phyloP scores from a whole-genome alignment of 2,797 vertebrate species.

The Pangasius djambal region DNA sequence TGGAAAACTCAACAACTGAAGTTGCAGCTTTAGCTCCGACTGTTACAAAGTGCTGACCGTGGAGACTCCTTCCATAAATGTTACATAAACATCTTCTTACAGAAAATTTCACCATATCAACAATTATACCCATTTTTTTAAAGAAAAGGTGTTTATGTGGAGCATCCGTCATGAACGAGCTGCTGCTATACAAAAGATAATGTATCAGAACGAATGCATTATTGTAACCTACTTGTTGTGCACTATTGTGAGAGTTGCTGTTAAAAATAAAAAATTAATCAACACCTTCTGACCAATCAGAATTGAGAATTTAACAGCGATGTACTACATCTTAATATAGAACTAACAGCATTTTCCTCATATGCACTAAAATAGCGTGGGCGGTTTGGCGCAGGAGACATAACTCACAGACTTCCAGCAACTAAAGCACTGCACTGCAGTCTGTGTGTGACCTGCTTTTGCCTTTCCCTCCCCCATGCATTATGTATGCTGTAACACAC shows the following conservation, averaged over 20 bases:
- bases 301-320: neutral
- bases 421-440: conserved; percentile 59
- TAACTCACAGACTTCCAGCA: conserved; percentile 29
- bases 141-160: neutral
- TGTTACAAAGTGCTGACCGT: neutral
- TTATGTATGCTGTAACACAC: conserved; percentile 38
- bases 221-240: neutral
- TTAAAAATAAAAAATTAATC: neutral
- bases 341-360: neutral
- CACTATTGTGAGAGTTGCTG: neutral
- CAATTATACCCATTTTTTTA: neutral
- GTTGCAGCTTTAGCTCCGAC: neutral
- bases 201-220: neutral
- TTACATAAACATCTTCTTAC: neutral
- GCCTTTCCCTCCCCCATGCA: conserved; percentile 50
- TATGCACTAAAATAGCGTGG: neutral
- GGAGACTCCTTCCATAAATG: neutral
- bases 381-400: conserved; percentile 7
- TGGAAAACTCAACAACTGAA: neutral
- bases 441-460: conserved; percentile 53
- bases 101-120: neutral
- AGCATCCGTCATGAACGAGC: neutral
- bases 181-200: neutral
- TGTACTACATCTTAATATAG: neutral
- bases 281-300: neutral